Conservation (phyloP, 30 jellyfish, hydroid and myxozoan species). For the Chironex yamaguchii region DNA sequence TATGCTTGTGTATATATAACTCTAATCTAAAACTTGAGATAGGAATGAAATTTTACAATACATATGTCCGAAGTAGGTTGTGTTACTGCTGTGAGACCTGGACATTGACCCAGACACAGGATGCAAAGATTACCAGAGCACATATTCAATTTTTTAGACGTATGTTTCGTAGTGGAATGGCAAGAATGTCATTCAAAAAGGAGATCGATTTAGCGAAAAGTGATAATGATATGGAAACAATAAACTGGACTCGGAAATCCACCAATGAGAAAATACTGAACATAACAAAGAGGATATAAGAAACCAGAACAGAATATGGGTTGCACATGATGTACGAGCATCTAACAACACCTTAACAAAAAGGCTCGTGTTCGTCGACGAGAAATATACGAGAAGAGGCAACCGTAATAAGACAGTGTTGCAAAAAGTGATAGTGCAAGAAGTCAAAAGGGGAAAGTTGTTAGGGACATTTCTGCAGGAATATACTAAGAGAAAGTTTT, state of each 20-base stretch:
- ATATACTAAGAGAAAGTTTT: neutral
- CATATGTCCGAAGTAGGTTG: slow-evolving; percentile 46
- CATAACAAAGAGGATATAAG: neutral
- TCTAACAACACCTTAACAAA: neutral
- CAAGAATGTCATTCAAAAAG: neutral
- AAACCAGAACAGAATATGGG: neutral
- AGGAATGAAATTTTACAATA: slow-evolving; percentile 39
- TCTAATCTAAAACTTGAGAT: slow-evolving; percentile 18
- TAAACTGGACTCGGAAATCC: neutral
- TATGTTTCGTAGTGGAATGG: neutral
- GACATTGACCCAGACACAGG: slow-evolving; percentile 15
- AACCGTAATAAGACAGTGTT: neutral
- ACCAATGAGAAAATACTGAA: neutral
- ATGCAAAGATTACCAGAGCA: neutral
- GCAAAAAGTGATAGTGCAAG: neutral
- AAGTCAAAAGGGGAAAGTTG: neutral
- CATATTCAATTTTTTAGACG: neutral
- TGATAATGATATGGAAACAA: neutral
- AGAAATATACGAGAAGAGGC: neutral
- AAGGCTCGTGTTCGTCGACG: slow-evolving; percentile 1
- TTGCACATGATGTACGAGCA: neutral
- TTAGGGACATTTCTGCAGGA: neutral
- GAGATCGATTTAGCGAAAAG: neutral
- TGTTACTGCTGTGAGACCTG: slow-evolving; percentile 49
- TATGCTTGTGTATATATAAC: too few species aligned